These are phyloP conservation scores for Lophius americanus DNA, from an alignment of 2,797 vertebrate species.

Conservation along the genomic window DNA sequence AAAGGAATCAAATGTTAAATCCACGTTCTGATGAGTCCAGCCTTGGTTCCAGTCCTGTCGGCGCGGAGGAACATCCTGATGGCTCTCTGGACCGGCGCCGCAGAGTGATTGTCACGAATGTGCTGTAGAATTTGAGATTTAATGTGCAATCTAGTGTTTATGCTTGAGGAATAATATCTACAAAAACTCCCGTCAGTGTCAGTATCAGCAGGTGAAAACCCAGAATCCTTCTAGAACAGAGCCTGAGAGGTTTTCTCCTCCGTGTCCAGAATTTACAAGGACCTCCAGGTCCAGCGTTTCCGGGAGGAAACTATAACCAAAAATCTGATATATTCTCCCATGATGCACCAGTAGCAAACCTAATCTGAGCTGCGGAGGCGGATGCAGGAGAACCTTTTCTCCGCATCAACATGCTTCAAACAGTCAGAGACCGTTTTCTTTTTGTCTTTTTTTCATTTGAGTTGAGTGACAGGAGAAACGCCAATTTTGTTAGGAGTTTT, in stretches of 20 bases:
- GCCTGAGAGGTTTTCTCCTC: slow-evolving; percentile 23
- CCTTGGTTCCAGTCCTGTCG: neutral
- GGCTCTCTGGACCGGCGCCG: neutral
- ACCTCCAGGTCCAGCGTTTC: slow-evolving; percentile 1
- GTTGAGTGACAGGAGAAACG: too few species aligned
- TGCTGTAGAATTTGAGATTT: slow-evolving; percentile 24
- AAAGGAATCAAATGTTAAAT: neutral
- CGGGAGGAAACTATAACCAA: slow-evolving; percentile 16
- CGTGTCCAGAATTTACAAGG: slow-evolving; percentile 2
- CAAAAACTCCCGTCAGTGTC: slow-evolving; percentile 39
- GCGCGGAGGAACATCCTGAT: slow-evolving; percentile 3
- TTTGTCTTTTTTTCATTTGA: too few species aligned
- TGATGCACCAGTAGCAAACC: slow-evolving; percentile 3
- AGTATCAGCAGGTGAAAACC: slow-evolving; percentile 49
- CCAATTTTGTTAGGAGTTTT: too few species aligned
- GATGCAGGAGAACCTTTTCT: too few species aligned
- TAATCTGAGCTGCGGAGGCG: neutral
- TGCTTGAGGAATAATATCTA: slow-evolving; percentile 24
- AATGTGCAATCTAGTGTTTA: slow-evolving; percentile 44
- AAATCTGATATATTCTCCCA: slow-evolving; percentile 12
- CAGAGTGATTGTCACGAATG: slow-evolving; percentile 50
- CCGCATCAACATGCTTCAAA: too few species aligned
- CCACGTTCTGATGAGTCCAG: neutral
- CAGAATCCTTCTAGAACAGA: slow-evolving; percentile 43
- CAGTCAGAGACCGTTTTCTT: too few species aligned